Base-by-base conservation (phyloP, 2,797 vertebrate species). In the Molossus alvarezi region DNA sequence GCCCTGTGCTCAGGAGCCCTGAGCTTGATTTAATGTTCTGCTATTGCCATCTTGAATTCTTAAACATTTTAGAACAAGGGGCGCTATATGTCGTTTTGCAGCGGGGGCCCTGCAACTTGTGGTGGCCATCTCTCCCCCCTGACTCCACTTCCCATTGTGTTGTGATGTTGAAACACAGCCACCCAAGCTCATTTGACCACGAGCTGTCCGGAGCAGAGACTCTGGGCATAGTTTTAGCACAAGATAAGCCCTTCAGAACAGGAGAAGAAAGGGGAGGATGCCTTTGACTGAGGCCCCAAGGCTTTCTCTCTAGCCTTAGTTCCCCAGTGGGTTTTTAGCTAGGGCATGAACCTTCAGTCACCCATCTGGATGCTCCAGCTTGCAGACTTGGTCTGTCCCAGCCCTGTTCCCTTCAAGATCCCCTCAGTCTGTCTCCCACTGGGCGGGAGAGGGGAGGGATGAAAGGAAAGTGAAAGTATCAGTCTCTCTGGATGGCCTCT, bases 401-500 rank as follows among this genome's bases (percentile, higher is more conserved):
- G 88, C 20, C 75, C n/a, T 10, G 33, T 5, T 83, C 81, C 55
- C 88, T 82, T 81, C 69, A 33, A 82, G 73, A 65, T 88, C 85
- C 75, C 62, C 29, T 33, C 11, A 58, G 93, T 65, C 53, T 86
- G 93, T 65, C 57, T 91, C 76, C 60, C 88, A 48, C 1, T 0
- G 21, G 97, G 92, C 93, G 72, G 60, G 77, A 87, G 75, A 84
- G 0, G 86, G 82, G 90, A 92, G 48, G 37, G 17, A 23, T 85
- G 90, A 96, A 98, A 97, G 93, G 98, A 98, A 98, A 98, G 98
- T 97, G 98, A 98, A 98, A 98, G 97, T 98, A 96, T 53, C 69
- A 71, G 18, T 71, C 95, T 96, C 96, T 88, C 86, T 55, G 88
- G 94, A 97, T 93, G 92, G 90, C 96, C 95, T 75, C 94, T 95